phyloP scores from a whole-genome alignment of 2,797 vertebrate species.

The Crenichthys baileyi region DNA sequence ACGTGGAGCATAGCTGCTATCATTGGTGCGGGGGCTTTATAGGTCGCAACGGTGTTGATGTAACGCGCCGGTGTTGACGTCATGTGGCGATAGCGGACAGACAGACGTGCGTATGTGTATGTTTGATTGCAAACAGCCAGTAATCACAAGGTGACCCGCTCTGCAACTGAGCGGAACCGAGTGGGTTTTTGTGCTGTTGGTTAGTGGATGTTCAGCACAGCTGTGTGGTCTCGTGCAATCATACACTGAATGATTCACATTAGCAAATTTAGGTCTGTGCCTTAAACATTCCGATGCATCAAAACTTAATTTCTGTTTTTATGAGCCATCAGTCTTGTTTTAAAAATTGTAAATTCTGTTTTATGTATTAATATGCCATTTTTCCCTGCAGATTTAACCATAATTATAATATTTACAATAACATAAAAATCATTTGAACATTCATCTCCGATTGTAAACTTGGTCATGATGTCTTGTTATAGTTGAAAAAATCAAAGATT shows the following conservation, averaged over 20 bases:
- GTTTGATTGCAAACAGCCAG: slow-evolving; percentile 14
- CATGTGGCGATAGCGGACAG: slow-evolving; percentile 19
- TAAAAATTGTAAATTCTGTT: neutral
- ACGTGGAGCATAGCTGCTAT: slow-evolving; percentile 9
- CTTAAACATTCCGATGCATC: neutral
- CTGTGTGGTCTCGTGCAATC: neutral
- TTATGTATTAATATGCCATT: neutral
- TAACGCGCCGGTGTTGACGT: slow-evolving; percentile 46
- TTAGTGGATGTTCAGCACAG: neutral
- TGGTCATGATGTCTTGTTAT: neutral
- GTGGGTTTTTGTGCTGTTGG: neutral
- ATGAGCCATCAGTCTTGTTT: neutral
- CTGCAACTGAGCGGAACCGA: neutral
- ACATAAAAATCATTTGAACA: neutral
- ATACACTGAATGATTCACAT: too few relatives aligned
- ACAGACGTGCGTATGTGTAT: slow-evolving; percentile 30
- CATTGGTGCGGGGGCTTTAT: neutral
- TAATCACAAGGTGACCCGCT: slow-evolving; percentile 53
- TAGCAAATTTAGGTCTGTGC: neutral
- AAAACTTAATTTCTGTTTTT: neutral
- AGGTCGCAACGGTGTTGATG: slow-evolving; percentile 35
- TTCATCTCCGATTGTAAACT: neutral
- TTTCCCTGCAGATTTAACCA: neutral
- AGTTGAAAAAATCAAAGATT: neutral
- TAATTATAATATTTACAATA: neutral